These are phyloP conservation scores for Rafetus swinhoei DNA, from an alignment of 2,113 vertebrate species.

Conservation along the genomic window DNA sequence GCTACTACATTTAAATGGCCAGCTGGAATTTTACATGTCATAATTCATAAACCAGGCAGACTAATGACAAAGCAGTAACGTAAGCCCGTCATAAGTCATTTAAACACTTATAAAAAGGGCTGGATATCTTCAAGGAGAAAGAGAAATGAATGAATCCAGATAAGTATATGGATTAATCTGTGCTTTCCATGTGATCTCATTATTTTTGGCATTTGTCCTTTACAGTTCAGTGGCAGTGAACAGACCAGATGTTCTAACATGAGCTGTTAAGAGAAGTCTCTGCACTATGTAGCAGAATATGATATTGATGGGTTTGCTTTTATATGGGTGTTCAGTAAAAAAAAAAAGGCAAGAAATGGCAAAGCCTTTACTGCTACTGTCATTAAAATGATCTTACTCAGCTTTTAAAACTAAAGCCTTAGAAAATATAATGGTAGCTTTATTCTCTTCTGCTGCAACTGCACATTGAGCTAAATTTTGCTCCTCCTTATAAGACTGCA, in stretches of 20 bases:
- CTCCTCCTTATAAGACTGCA: neutral
- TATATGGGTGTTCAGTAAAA: neutral
- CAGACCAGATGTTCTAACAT: conserved; percentile 43
- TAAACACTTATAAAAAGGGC: neutral
- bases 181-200: conserved; percentile 25
- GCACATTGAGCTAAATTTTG: neutral
- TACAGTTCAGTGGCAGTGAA: conserved; percentile 60
- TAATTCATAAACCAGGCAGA: rapidly evolving
- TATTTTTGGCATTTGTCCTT: conserved; percentile 64
- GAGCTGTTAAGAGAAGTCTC: conserved; percentile 28
- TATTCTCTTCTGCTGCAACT: neutral
- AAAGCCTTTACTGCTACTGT: neutral
- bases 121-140: neutral
- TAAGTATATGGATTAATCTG: conserved; percentile 54
- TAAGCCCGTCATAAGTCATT: neutral
- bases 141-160: conserved; percentile 35
- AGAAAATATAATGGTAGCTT: neutral
- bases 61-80: rapidly evolving
- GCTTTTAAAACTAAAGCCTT: neutral
- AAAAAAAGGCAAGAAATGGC: conserved; percentile 22
- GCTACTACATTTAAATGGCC: neutral
- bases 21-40: neutral
- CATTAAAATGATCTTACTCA: neutral
- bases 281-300: conserved; percentile 37
- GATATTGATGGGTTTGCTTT: conserved; percentile 3